Evolutionary conservation across 1,140 invertebrate genomes (phyloP), one percentile per base, ranked within the genome.

Genomic region (Drosophila pseudoobscura): DNA sequence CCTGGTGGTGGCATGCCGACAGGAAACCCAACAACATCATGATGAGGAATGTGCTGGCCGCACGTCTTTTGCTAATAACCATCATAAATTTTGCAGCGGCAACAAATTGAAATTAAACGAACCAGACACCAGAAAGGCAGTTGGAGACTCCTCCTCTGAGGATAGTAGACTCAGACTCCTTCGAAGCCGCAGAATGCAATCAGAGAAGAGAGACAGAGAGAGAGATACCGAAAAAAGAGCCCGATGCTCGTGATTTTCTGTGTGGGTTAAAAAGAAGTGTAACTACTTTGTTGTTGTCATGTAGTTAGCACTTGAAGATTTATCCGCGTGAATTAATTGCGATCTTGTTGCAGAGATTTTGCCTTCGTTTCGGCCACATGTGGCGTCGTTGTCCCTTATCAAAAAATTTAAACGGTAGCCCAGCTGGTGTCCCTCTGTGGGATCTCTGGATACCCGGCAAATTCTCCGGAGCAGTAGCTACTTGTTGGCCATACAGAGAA

Each of bases 251-350:
- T 75, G 73, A 75, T 75, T 75, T 61, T 75, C 35, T 69, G 50
- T 75, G 65, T 55, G 60, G 31, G 41, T 50, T 8, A 56, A 58
- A 80, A 60, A 70, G 66, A 71, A 64, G 78, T 88, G 83, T 77
- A 82, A 80, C 76, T 87, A 91, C 90, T 91, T 91, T 91, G 90
- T 91, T 91, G 90, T 91, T 91, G 90, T 91, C 90, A 91, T 91
- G 90, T 91, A 91, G 90, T 91, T 91, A 91, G 90, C 90, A 91
- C 90, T 91, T 91, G 71, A 89, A 91, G 90, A 91, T 91, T 91
- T 91, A 91, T 91, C 89, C 90, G 85, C 80, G 89, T 77, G 73
- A 91, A 91, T 91, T 91, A 91, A 91, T 91, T 91, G 89, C 87
- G 77, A 90, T 88, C 90, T 89, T 82, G 89, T 91, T 90, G 83